Percentiles rank a stretch among this genome's conserved stretches.
Conservation (phyloP, 2,113 vertebrate genomes). For the Atherinomorus stipes region DNA sequence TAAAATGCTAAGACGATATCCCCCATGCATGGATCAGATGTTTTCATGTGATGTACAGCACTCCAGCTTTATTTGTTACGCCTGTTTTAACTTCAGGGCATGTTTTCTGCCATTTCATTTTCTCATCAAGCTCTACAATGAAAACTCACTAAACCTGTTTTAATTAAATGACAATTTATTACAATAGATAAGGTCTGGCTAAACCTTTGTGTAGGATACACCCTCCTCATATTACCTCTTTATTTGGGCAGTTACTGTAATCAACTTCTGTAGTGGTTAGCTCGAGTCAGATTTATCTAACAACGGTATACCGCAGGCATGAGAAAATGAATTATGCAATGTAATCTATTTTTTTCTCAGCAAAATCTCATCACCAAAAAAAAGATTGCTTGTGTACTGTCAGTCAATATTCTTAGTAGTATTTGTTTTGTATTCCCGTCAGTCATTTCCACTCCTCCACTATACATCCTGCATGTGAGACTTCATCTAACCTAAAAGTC, state of each 20-base stretch:
- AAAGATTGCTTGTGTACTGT: neutral
- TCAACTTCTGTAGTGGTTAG: neutral
- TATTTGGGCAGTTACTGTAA: neutral
- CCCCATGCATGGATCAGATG: neutral
- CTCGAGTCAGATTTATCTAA: neutral
- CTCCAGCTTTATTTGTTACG: neutral
- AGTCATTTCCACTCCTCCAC: neutral
- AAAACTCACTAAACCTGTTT: conserved; percentile 1
- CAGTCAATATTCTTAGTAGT: neutral
- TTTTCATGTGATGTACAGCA: neutral
- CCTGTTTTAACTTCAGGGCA: neutral
- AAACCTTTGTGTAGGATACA: neutral
- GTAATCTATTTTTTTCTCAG: neutral
- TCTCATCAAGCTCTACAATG: neutral
- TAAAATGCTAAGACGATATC: neutral
- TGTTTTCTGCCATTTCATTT: neutral
- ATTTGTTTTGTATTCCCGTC: neutral
- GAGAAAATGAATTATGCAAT: neutral
- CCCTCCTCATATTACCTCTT: neutral
- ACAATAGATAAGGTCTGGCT: neutral
- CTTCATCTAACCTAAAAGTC: conserved; percentile 1
- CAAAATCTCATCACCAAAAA: neutral
- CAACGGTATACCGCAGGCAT: neutral
- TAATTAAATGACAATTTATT: neutral
- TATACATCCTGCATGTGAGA: neutral